phyloP scores from a whole-genome alignment of 2,797 vertebrate genomes.

The Phaenicophaeus curvirostris region DNA sequence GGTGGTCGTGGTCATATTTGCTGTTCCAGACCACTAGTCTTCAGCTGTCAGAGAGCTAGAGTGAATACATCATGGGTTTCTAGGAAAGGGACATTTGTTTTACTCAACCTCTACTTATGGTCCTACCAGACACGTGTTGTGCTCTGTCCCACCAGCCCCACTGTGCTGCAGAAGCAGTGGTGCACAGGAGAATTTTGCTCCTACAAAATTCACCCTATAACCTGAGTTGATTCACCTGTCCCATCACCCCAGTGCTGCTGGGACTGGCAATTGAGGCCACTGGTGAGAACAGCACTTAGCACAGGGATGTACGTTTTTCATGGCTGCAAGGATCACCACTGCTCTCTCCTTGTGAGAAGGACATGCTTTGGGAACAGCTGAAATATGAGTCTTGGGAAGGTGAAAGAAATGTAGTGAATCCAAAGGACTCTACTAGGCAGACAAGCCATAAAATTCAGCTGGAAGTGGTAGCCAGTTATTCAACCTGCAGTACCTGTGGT shows the following conservation, averaged over 20 bases:
- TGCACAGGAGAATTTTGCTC: rapidly evolving
- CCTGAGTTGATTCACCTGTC: rapidly evolving
- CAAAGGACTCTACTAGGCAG: background rate
- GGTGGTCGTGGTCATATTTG: background rate
- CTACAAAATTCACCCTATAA: background rate
- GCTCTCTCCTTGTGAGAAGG: background rate
- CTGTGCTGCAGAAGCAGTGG: background rate
- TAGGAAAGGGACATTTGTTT: background rate
- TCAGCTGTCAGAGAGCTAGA: background rate
- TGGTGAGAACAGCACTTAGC: background rate
- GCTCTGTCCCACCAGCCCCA: background rate
- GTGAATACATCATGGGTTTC: background rate
- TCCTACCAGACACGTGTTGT: background rate
- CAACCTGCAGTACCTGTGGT: background rate
- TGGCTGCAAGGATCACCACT: background rate
- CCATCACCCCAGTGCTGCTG: background rate
- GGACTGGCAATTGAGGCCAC: background rate
- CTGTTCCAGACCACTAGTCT: background rate
- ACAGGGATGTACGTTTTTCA: background rate
- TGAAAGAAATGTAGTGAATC: background rate
- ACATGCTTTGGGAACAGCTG: rapidly evolving
- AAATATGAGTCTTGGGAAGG: background rate
- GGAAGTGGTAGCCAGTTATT: background rate
- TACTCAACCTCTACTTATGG: background rate
- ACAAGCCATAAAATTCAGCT: background rate